phyloP scores from a whole-genome alignment of 2,888 invertebrate species.

The Agrilus mali region DNA sequence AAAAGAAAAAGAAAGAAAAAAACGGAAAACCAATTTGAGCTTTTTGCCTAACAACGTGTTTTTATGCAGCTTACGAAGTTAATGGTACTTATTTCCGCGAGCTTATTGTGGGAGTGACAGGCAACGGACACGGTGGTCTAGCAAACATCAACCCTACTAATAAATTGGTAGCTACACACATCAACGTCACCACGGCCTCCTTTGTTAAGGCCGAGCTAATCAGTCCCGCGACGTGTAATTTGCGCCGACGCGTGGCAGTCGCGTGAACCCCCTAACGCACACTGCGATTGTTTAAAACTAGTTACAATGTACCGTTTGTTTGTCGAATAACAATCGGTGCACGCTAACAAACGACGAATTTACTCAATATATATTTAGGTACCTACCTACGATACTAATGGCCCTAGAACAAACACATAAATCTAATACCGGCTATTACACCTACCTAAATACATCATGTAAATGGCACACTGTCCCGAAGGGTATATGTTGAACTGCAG shows the following conservation, averaged over 20 bases:
- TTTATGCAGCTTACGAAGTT: slow-evolving; percentile 14
- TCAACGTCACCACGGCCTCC: slow-evolving; percentile 33
- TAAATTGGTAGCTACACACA: slow-evolving; percentile 37
- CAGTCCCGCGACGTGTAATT: slow-evolving; percentile 31
- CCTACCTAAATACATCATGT: too few relatives aligned
- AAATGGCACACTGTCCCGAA: too few relatives aligned
- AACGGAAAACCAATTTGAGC: too few relatives aligned
- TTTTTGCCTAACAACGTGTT: too few relatives aligned
- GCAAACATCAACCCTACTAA: slow-evolving; percentile 24
- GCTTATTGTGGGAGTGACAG: slow-evolving; percentile 19
- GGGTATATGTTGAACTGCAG: too few relatives aligned
- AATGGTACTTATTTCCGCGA: slow-evolving; percentile 27
- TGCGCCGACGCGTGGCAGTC: slow-evolving; percentile 29
- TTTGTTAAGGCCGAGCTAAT: slow-evolving; percentile 31
- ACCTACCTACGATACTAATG: too few relatives aligned
- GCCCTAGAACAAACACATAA: too few relatives aligned
- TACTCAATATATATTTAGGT: too few relatives aligned
- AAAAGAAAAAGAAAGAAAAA: too few relatives aligned
- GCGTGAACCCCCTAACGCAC: slow-evolving; percentile 26
- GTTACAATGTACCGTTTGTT: slow-evolving; percentile 28
- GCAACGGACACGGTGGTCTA: slow-evolving; percentile 23
- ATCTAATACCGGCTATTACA: too few relatives aligned
- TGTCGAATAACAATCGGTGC: slow-evolving; percentile 18
- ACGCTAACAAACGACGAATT: too few relatives aligned
- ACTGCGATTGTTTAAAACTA: slow-evolving; percentile 31